These are phyloP conservation scores for Drosophila meridiana DNA, from an alignment of 2,888 invertebrate species.

Conservation along the genomic window DNA sequence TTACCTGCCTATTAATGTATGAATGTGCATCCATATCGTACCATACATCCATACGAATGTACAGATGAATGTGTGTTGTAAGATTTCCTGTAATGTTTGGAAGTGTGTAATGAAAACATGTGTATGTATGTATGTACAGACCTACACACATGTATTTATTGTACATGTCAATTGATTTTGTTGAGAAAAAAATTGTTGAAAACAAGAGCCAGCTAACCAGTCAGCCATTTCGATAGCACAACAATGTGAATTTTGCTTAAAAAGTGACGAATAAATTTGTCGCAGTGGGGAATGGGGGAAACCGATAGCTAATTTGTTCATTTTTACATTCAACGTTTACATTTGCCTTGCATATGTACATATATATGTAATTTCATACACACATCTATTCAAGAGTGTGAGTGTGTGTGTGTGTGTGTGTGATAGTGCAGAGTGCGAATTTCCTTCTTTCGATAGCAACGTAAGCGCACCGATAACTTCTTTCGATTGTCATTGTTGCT, in stretches of 20 bases:
- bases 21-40: slow-evolving; percentile 28
- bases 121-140: slow-evolving; percentile 14
- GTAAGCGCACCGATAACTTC: slow-evolving; percentile 56
- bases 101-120: slow-evolving; percentile 29
- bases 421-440: slow-evolving; percentile 51
- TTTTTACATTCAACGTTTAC: slow-evolving; percentile 21
- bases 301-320: slow-evolving; percentile 16
- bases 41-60: slow-evolving; percentile 13
- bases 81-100: slow-evolving; percentile 30
- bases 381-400: slow-evolving; percentile 6
- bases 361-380: slow-evolving; percentile 9
- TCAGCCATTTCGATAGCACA: slow-evolving; percentile 30
- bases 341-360: slow-evolving; percentile 9
- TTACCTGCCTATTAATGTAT: slow-evolving; percentile 35
- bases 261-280: slow-evolving; percentile 16
- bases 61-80: slow-evolving; percentile 18
- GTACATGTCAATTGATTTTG: slow-evolving; percentile 48
- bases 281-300: background rate
- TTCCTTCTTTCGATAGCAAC: slow-evolving; percentile 59
- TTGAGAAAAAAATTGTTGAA: slow-evolving; percentile 30
- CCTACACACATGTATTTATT: slow-evolving; percentile 19
- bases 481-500: slow-evolving; percentile 57
- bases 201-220: slow-evolving; percentile 12
- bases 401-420: slow-evolving; percentile 10
- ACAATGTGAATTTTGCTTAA: slow-evolving; percentile 13